Evolutionary conservation across 2,797 vertebrate genomes (phyloP).

Genomic region (Rhinichthys osculus): DNA sequence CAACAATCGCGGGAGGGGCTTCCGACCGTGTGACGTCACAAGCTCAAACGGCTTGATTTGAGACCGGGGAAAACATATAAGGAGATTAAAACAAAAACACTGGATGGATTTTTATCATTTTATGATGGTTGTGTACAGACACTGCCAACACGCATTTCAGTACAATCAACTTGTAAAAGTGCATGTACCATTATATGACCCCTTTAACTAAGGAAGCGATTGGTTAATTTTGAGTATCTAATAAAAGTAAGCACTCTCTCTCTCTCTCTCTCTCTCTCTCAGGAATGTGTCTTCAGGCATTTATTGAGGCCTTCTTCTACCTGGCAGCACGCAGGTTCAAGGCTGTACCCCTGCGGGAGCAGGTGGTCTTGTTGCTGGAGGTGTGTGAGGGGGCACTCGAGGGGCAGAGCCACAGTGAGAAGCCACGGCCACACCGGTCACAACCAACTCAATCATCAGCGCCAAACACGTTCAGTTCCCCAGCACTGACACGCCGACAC

Average conservation of each 20-base stretch:
- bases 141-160: no score
- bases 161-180: no score
- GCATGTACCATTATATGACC: no score
- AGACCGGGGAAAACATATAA: no score
- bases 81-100: no score
- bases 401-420: conserved; percentile 64
- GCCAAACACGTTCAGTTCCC: conserved; percentile 62
- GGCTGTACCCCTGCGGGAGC: conserved; percentile 78
- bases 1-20: no score
- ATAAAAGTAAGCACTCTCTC: neutral
- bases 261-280: conserved; percentile 35
- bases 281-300: conserved; percentile 96
- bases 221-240: neutral
- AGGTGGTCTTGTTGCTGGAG: conserved; percentile 83
- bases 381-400: conserved; percentile 88
- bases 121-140: no score
- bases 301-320: conserved; percentile 90
- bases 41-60: no score
- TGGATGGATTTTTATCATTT: no score
- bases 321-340: conserved; percentile 90
- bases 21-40: no score
- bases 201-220: neutral
- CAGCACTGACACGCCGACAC: conserved; percentile 54
- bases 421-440: conserved; percentile 52
- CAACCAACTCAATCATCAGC: conserved; percentile 34